Evolutionary conservation across 2,797 vertebrate species (phyloP).

Genomic region (Petrocephalus sullivani): DNA sequence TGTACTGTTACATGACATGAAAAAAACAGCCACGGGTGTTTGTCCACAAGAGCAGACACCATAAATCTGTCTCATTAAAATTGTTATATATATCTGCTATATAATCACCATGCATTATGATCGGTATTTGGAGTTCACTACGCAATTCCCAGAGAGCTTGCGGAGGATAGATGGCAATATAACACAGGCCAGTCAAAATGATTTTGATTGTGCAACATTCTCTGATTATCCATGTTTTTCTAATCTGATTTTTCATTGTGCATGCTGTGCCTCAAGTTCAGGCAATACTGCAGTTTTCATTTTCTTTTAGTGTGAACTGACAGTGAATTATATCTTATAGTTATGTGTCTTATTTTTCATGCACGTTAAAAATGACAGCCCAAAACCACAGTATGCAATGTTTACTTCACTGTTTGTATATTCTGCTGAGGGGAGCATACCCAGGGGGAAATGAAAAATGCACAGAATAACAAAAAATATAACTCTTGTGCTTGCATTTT

Average conservation of each 20-base stretch:
- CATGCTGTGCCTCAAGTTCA: not conserved
- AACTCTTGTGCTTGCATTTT: not conserved
- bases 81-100: not conserved
- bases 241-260: not conserved
- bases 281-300: not conserved
- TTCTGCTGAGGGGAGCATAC: not conserved
- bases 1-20: not conserved
- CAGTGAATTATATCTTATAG: not conserved
- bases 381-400: not conserved
- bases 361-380: not conserved
- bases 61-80: not conserved
- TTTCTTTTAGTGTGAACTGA: not conserved
- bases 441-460: not conserved
- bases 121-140: not conserved
- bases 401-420: not conserved
- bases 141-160: not conserved
- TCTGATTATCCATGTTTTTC: slow-evolving; percentile 6
- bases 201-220: not conserved
- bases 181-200: not conserved
- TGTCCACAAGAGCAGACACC: not conserved
- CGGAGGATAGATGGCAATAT: not conserved
- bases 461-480: not conserved
- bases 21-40: not conserved
- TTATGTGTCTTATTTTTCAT: not conserved
- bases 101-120: not conserved